phyloP scores from a whole-genome alignment of 2,888 invertebrate species.

The Lagria hirta region DNA sequence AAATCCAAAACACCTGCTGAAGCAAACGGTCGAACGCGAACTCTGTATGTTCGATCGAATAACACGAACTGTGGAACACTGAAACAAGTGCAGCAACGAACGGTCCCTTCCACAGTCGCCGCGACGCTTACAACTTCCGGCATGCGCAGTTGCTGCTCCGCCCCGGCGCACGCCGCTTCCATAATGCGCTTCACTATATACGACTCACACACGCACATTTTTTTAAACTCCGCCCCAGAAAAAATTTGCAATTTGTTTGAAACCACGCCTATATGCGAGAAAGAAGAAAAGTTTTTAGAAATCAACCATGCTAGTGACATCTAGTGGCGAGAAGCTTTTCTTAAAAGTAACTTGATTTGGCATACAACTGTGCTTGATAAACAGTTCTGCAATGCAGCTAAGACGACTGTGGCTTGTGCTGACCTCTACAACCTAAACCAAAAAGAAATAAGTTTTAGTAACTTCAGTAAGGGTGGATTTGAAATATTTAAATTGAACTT shows the following conservation, averaged over 20 bases:
- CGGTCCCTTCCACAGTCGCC: constrained; percentile 39
- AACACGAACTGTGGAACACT: constrained; percentile 9
- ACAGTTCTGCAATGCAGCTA: too few relatives aligned
- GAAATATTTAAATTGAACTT: too few relatives aligned
- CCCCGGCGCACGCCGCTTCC: constrained; percentile 45
- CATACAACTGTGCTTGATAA: too few relatives aligned
- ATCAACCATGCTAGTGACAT: constrained; percentile 28
- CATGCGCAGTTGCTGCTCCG: constrained; percentile 48
- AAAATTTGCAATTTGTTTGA: constrained; percentile 45
- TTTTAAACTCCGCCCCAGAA: constrained; percentile 52
- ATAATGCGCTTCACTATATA: constrained; percentile 45
- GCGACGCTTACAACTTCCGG: constrained; percentile 47
- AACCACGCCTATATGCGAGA: constrained; percentile 43
- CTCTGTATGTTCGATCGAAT: not conserved
- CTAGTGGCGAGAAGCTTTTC: constrained; percentile 30
- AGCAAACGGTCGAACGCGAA: too few relatives aligned
- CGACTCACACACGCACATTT: constrained; percentile 38
- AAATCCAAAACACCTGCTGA: too few relatives aligned
- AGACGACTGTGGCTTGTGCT: constrained; percentile 11
- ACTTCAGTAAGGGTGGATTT: too few relatives aligned
- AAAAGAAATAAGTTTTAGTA: too few relatives aligned
- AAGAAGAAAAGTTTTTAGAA: constrained; percentile 32
- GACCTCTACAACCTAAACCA: constrained; percentile 25
- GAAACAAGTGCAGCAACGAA: constrained; percentile 37
- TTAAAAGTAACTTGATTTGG: too few relatives aligned